Conservation (phyloP, 2,888 invertebrate genomes). For the Drosophila melanosoma region DNA sequence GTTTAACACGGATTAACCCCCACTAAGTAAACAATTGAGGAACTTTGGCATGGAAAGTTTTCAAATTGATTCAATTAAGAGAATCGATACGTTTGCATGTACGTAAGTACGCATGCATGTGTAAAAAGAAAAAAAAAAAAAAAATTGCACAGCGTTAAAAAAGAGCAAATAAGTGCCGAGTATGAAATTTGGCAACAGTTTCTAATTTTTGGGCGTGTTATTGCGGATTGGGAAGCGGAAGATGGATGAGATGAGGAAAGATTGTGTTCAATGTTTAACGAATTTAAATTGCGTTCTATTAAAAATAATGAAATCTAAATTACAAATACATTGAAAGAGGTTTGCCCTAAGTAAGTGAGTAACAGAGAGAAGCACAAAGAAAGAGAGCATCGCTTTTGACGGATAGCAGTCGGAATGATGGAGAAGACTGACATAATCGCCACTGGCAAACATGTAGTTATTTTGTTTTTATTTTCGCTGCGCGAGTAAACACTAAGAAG, state of each 20-base stretch:
- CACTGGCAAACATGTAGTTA: slow-evolving; percentile 45
- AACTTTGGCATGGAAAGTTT: slow-evolving; percentile 43
- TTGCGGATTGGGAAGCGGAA: slow-evolving; percentile 32
- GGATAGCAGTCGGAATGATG: slow-evolving; percentile 38
- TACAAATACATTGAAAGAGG: slow-evolving; percentile 40
- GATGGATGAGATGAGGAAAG: slow-evolving; percentile 10
- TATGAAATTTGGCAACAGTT: slow-evolving; percentile 33
- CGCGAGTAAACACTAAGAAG: slow-evolving; percentile 24
- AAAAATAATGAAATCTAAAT: slow-evolving; percentile 57
- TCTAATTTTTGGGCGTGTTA: slow-evolving; percentile 13
- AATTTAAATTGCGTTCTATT: slow-evolving; percentile 72
- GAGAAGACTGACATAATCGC: slow-evolving; percentile 65
- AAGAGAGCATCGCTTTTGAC: slow-evolving; percentile 20
- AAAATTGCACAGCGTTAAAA: slow-evolving; percentile 19
- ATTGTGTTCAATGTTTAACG: slow-evolving; percentile 52
- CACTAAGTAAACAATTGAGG: slow-evolving; percentile 17
- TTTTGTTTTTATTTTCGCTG: slow-evolving; percentile 62
- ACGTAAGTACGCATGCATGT: slow-evolving; percentile 1
- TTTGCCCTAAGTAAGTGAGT: slow-evolving; percentile 34
- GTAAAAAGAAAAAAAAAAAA: slow-evolving; percentile 7
- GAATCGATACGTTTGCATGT: slow-evolving; percentile 9
- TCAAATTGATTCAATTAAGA: slow-evolving; percentile 51
- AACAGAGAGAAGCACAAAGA: slow-evolving; percentile 17
- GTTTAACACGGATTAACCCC: slow-evolving; percentile 16
- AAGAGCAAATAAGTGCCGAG: slow-evolving; percentile 12